Percentiles rank a stretch among this genome's conserved stretches.
Conservation (phyloP, 2,888 invertebrate genomes). For the Pedicia rivosa region DNA sequence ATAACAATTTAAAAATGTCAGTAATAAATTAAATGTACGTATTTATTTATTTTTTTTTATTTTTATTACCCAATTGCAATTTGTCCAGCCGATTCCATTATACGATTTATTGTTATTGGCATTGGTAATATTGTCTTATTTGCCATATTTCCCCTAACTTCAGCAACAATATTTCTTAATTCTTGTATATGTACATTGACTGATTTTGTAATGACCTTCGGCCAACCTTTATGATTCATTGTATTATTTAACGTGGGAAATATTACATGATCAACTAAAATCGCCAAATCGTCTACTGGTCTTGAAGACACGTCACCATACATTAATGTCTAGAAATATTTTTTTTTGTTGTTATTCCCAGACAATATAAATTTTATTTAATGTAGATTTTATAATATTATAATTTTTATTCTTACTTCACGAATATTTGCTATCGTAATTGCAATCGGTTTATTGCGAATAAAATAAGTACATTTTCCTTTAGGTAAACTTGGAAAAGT, state of each 20-base stretch:
- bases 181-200: constrained; percentile 52
- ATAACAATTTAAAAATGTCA: no score
- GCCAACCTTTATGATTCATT: constrained; percentile 56
- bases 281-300: constrained; percentile 50
- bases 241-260: constrained; percentile 55
- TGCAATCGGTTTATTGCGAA: constrained; percentile 43
- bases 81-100: constrained; percentile 41
- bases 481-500: constrained; percentile 43
- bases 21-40: no score
- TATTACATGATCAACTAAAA: constrained; percentile 54
- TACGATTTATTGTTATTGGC: constrained; percentile 57
- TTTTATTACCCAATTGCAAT: constrained; percentile 32
- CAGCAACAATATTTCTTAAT: constrained; percentile 51
- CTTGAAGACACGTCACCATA: constrained; percentile 58
- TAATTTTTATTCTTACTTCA: constrained; percentile 17
- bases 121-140: constrained; percentile 77
- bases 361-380: not conserved
- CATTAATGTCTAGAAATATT: constrained; percentile 32
- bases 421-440: constrained; percentile 43
- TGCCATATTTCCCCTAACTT: constrained; percentile 55
- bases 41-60: no score
- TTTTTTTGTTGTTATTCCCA: not conserved
- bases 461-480: constrained; percentile 43
- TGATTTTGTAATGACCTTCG: constrained; percentile 51
- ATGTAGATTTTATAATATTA: no score